Evolutionary conservation across 2,888 invertebrate genomes (phyloP), one percentile per base, ranked within the genome.

Genomic region (Tortricodes alternella): DNA sequence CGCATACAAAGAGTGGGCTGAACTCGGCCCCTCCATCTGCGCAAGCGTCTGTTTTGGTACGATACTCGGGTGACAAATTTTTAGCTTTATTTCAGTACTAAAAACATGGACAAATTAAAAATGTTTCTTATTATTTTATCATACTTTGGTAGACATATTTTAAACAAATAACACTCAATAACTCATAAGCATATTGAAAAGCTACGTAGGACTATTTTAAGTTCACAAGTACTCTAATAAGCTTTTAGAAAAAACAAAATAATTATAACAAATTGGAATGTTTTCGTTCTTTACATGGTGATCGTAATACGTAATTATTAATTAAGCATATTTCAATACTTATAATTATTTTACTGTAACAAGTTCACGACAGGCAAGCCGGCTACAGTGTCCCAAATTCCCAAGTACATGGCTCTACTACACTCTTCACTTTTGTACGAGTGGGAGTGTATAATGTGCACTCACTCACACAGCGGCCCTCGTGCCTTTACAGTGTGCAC

Each of bases 381-480:
- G 34, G 32, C 38, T 39, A 19, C 6, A n/a, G 21, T 50, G 50
- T 51, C 19, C 46, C 34, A 27, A 62, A 48, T 46, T 41, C 34
- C 23, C 19, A 37, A 32, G 32, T 48, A 37, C 71, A 72, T 82
- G 79, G 79, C 62, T 70, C 65, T 73, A 68, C 79, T 80, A 80
- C 69, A 68, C 62, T 64, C 65, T 71, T 72, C 79, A 81, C 80
- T 81, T 79, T 78, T 65, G 65, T 68, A 72, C 78, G 82, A 69
- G 83, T 83, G 85, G 87, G 86, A 82, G 87, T 88, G 74, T 80
- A 77, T 74, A 76, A 80, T 80, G 67, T 68, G 85, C 86, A 83
- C 82, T 83, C 85, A 85, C 88, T 35, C 80, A 83, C 85, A 88
- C 88, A 81, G 53, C 53, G 59, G 70, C 76, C 78, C 81, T 83